Conservation (phyloP, 2,113 vertebrate species). For the Plecturocebus donacophilus region DNA sequence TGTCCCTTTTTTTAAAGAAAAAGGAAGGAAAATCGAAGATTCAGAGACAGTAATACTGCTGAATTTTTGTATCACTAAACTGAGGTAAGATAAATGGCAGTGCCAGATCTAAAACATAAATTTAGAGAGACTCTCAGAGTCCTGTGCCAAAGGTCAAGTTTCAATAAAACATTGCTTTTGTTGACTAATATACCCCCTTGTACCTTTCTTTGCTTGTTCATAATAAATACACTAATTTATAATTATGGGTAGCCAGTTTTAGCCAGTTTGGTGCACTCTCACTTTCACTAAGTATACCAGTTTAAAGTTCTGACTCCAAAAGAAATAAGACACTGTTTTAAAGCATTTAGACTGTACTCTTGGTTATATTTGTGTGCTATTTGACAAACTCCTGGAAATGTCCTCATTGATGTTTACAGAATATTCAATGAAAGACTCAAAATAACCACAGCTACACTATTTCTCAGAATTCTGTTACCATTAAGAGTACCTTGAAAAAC, state of each 20-base stretch:
- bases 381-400: not conserved
- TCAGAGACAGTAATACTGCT: not conserved
- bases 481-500: not conserved
- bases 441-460: not conserved
- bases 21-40: not conserved
- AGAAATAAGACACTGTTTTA: not conserved
- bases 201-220: not conserved
- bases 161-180: not conserved
- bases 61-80: not conserved
- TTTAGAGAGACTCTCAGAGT: not conserved
- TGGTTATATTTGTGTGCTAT: not conserved
- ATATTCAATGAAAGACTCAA: not conserved
- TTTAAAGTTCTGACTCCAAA: not conserved
- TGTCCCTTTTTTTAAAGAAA: not conserved
- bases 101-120: not conserved
- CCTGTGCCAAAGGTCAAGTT: not conserved
- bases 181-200: not conserved
- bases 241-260: not conserved
- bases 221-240: not conserved
- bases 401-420: not conserved
- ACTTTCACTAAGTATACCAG: not conserved
- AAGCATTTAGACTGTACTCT: not conserved
- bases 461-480: not conserved
- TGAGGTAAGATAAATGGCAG: slow-evolving; percentile 22
- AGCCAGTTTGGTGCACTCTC: not conserved